phyloP scores from a whole-genome alignment of 2,113 vertebrate species.

The Grammomys surdaster region DNA sequence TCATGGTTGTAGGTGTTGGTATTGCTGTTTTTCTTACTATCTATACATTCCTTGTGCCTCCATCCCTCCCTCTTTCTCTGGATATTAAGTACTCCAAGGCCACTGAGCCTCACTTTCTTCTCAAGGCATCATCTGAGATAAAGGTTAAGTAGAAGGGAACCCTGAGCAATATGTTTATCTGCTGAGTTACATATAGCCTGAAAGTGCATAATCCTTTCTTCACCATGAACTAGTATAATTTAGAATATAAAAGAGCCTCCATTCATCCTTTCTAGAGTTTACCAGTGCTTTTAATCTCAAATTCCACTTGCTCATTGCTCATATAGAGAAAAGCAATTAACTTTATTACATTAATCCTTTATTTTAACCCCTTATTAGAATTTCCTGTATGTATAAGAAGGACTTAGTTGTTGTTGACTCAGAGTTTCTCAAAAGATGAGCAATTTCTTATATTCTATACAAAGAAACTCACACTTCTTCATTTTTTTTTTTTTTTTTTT shows the following conservation, averaged over 20 bases:
- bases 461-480: background rate
- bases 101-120: background rate
- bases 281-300: constrained; percentile 2
- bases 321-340: background rate
- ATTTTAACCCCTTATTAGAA: background rate
- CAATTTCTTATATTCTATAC: background rate
- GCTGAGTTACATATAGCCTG: background rate
- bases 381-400: background rate
- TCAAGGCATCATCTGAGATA: background rate
- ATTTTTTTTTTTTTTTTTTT: too few species aligned
- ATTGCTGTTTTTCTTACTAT: background rate
- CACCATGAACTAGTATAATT: background rate
- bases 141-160: background rate
- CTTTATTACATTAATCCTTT: background rate
- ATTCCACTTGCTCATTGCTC: background rate
- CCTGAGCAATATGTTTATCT: background rate
- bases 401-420: background rate
- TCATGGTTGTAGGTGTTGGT: background rate
- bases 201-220: background rate
- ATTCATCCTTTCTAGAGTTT: background rate
- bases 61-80: too few species aligned
- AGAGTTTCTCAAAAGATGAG: background rate
- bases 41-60: background rate
- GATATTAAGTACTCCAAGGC: too few species aligned
- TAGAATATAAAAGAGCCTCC: background rate